Base-by-base conservation (phyloP, 2,797 vertebrate species). In the Valencia hispanica region DNA sequence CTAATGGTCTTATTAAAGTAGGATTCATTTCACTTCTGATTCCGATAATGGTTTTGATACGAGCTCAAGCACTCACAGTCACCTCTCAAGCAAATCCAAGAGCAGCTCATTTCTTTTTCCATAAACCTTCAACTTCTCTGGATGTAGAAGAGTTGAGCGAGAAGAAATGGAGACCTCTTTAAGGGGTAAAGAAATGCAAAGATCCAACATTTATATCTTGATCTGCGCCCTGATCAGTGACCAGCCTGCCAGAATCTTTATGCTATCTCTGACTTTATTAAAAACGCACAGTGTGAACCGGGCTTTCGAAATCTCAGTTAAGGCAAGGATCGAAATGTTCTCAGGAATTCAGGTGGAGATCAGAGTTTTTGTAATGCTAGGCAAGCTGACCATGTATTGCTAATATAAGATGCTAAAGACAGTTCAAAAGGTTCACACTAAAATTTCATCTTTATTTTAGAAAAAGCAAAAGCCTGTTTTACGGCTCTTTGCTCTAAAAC, bases 1-100 rank as follows among this genome's bases (percentile, higher is more conserved):
- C 41, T 22, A 1, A 27, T 70, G 9, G 30, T 71, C 27, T 63
- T 59, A 73, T 83, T 61, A 84, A 65, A 10, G 10, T 39, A 55
- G 59, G 65, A 77, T 79, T 85, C 79, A 70, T 4, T 71, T 51
- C 34, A 71, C 45, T 47, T 68, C 79, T 76, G 70, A 70, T 63
- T 74, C 71, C 48, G 51, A 84, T 22, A 74, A 84, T 25, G 1
- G 68, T 48, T 59, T 85, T 70, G 47, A 80, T 76, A 34, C 7
- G 61, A 36, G 76, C 68, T 78, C 68, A 45, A 0, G 9, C 9
- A 63, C 68, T 75, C 34, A 77, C 78, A 0, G 14, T 72, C 39
- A 30, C 36, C 15, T 78, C 45, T 57, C 32, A 74, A 2, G 11
- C 8, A 41, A 73, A 45, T 22, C 76, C 66, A 0, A 41, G 69